These are phyloP conservation scores for Drosophila nebulosa DNA, from an alignment of 1,140 invertebrate genomes.

Conservation along the genomic window DNA sequence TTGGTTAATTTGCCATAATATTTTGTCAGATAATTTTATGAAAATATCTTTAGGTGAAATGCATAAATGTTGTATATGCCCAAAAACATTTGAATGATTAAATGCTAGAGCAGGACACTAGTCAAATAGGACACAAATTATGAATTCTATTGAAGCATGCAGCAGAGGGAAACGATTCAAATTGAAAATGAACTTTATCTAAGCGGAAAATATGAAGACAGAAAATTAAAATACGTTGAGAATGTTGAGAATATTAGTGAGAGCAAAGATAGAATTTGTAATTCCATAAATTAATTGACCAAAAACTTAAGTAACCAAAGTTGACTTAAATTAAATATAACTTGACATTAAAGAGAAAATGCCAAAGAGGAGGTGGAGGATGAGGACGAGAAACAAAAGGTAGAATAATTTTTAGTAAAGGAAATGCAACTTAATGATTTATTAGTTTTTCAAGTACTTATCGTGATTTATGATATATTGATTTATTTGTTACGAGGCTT, in stretches of 20 bases:
- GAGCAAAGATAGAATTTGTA: not conserved
- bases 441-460: slow-evolving; percentile 65
- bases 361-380: not conserved
- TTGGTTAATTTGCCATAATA: slow-evolving; percentile 53
- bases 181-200: not conserved
- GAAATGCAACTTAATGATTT: slow-evolving; percentile 58
- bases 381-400: not conserved
- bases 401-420: slow-evolving; percentile 23
- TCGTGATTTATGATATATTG: slow-evolving; percentile 69
- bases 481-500: slow-evolving; percentile 41
- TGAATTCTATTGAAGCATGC: not conserved
- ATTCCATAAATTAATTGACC: not conserved
- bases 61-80: not conserved
- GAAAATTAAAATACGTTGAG: not conserved
- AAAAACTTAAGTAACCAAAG: not conserved
- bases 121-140: not conserved
- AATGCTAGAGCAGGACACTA: not conserved
- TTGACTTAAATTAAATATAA: not conserved
- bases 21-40: slow-evolving; percentile 23
- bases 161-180: not conserved
- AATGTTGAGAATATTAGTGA: too few relatives aligned
- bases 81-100: not conserved
- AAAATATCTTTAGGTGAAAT: slow-evolving; percentile 9
- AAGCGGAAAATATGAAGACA: not conserved
- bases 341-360: not conserved